Percentiles rank a stretch among this genome's conserved stretches.
Evolutionary conservation across 2,888 invertebrate species (phyloP).

Genomic region (Digitonthophagus gazella): DNA sequence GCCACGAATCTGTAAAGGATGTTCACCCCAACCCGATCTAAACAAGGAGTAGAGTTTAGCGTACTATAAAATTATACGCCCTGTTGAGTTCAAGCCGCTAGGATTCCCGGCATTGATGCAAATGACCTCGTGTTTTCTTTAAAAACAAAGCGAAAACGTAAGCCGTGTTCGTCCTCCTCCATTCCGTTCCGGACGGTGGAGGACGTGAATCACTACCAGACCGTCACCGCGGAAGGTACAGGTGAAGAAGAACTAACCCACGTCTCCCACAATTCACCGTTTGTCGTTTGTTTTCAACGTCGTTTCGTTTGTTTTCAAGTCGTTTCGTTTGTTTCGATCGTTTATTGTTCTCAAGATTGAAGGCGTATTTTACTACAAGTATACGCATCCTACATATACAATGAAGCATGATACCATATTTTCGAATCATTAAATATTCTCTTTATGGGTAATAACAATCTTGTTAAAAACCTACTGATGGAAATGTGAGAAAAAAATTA

Average conservation of each 20-base stretch:
- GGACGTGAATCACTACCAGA: constrained; percentile 30
- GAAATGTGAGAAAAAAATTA: too few relatives aligned
- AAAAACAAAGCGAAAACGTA: constrained; percentile 29
- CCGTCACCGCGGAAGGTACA: not conserved
- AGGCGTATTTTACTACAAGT: not conserved
- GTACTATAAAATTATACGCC: not conserved
- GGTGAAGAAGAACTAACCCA: not conserved
- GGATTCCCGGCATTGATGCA: constrained; percentile 22
- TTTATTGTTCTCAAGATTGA: not conserved
- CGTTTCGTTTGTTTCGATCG: not conserved
- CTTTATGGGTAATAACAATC: too few relatives aligned
- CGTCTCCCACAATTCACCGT: not conserved
- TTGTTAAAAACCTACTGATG: too few relatives aligned
- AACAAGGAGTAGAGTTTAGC: not conserved
- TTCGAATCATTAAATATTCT: too few relatives aligned
- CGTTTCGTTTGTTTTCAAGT: not conserved
- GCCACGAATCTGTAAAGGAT: not conserved
- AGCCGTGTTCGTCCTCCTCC: constrained; percentile 11
- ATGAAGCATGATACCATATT: not conserved
- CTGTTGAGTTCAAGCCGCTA: not conserved
- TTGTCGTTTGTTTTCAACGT: not conserved
- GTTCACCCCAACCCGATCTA: not conserved
- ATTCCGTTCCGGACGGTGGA: constrained; percentile 31
- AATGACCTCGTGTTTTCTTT: constrained; percentile 30
- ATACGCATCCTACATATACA: not conserved